These are phyloP conservation scores for Thymallus thymallus DNA, from an alignment of 2,113 vertebrate genomes.

Conservation along the genomic window DNA sequence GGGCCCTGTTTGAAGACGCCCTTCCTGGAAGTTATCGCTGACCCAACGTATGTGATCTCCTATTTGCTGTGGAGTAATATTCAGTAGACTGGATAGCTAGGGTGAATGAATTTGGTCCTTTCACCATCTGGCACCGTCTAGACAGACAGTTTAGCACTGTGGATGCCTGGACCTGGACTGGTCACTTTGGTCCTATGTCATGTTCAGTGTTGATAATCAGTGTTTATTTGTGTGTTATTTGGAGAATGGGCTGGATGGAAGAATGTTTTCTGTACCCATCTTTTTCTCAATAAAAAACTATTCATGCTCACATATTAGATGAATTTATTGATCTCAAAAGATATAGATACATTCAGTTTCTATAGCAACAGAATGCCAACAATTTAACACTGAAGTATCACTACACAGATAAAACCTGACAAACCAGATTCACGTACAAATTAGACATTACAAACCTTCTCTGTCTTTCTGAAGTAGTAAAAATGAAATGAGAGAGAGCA, in stretches of 20 bases:
- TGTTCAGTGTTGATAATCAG: slow-evolving; percentile 4
- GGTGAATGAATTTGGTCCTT: no score
- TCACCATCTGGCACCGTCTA: no score
- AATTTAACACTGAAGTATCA: slow-evolving; percentile 62
- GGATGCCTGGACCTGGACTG: background rate
- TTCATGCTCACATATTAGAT: slow-evolving; percentile 59
- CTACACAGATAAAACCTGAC: slow-evolving; percentile 55
- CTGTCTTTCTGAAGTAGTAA: slow-evolving; percentile 53
- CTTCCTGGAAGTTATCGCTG: no score
- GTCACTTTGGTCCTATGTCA: background rate
- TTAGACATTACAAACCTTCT: slow-evolving; percentile 61
- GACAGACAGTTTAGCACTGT: no score
- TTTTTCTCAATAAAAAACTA: slow-evolving; percentile 5
- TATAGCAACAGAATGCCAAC: slow-evolving; percentile 65
- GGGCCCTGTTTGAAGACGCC: no score
- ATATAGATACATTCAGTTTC: slow-evolving; percentile 75
- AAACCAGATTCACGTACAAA: slow-evolving; percentile 68
- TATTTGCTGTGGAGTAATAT: no score
- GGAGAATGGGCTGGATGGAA: background rate
- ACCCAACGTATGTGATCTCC: no score
- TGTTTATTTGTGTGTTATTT: background rate
- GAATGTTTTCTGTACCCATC: background rate
- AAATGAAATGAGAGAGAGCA: slow-evolving; percentile 48
- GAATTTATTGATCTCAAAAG: slow-evolving; percentile 77
- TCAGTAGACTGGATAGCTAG: no score